These are phyloP conservation scores for Suricata suricatta DNA, from an alignment of 2,113 vertebrate species.

Conservation along the genomic window DNA sequence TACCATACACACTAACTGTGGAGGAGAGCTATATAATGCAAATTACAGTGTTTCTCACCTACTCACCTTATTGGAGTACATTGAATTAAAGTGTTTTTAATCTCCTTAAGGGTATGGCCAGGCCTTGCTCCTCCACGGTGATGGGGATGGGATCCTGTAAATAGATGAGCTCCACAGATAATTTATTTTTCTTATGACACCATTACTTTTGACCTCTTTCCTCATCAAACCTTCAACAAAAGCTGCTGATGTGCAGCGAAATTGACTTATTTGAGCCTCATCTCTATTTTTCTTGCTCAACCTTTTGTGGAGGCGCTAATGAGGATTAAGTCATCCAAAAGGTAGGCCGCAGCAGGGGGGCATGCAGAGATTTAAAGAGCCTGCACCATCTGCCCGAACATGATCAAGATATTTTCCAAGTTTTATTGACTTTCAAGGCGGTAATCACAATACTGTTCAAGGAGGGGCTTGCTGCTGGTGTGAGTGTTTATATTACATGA, in stretches of 20 bases:
- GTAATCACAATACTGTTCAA: neutral
- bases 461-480: neutral
- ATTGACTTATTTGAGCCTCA: neutral
- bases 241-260: neutral
- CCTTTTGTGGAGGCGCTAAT: neutral
- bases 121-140: neutral
- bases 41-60: neutral
- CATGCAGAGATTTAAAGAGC: neutral
- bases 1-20: neutral
- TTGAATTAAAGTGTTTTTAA: neutral
- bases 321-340: neutral
- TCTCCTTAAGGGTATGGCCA: neutral
- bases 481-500: neutral
- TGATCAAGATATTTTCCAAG: neutral
- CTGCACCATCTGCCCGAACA: neutral
- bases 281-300: slow-evolving; percentile 4
- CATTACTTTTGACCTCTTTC: neutral
- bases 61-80: neutral
- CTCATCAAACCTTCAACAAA: neutral
- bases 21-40: neutral
- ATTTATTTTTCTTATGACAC: neutral
- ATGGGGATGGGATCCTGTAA: neutral
- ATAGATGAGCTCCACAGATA: neutral
- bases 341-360: neutral
- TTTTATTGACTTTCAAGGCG: neutral